phyloP scores from a whole-genome alignment of 2,113 vertebrate species.

The Podarcis muralis region DNA sequence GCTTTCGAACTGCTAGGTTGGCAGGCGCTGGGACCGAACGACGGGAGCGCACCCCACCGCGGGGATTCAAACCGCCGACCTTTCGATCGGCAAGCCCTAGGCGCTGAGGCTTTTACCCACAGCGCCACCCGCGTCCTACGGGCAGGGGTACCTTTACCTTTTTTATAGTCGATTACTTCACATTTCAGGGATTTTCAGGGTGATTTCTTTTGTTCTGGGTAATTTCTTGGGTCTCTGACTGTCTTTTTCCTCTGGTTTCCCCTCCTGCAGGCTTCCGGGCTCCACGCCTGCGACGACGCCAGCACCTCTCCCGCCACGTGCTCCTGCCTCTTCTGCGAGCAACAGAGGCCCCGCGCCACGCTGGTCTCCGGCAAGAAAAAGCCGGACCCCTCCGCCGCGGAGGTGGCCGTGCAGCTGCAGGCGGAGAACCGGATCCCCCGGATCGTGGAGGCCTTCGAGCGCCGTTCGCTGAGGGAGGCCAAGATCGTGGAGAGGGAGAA shows the following conservation, averaged over 20 bases:
- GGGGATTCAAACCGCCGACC: too few relatives aligned
- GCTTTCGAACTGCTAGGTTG: too few relatives aligned
- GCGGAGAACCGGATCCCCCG: neutral
- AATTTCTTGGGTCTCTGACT: too few relatives aligned
- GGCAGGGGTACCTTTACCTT: too few relatives aligned
- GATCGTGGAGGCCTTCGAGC: conserved; percentile 30
- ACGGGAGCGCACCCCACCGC: too few relatives aligned
- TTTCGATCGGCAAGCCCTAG: too few relatives aligned
- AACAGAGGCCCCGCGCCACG: neutral
- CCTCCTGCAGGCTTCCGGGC: neutral
- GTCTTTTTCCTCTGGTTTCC: neutral
- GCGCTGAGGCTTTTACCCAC: too few relatives aligned
- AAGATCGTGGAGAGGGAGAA: neutral
- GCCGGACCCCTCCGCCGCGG: neutral
- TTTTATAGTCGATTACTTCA: too few relatives aligned
- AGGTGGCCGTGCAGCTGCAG: neutral
- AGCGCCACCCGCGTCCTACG: too few relatives aligned
- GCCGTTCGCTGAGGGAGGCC: conserved; percentile 9
- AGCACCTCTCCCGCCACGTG: neutral
- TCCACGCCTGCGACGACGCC: neutral
- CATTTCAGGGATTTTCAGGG: too few relatives aligned
- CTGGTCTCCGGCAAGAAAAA: neutral
- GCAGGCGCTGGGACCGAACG: too few relatives aligned
- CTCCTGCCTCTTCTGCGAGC: conserved; percentile 27
- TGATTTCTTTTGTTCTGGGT: too few relatives aligned